Conservation (phyloP, 1,140 invertebrate genomes). For the Nixonia krombeini region DNA sequence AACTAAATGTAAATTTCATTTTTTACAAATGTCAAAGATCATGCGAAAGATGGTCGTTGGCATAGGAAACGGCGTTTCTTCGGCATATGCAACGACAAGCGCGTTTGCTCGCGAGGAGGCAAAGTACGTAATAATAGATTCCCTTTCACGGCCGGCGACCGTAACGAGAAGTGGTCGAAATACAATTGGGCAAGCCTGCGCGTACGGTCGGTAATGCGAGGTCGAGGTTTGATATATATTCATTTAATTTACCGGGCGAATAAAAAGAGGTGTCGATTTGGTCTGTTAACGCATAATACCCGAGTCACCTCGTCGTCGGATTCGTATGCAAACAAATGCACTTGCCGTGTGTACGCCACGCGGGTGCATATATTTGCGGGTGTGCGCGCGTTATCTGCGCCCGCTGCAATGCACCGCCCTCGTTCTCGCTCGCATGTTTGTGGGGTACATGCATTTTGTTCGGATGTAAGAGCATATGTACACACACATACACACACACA, state of each 20-base stretch:
- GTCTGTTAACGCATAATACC: slow-evolving; percentile 49
- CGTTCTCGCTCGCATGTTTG: background rate
- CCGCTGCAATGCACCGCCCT: slow-evolving; percentile 13
- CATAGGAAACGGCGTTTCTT: too few species aligned
- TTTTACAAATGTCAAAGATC: too few species aligned
- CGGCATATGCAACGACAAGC: too few species aligned
- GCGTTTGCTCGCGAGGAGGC: too few species aligned
- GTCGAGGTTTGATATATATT: slow-evolving; percentile 1
- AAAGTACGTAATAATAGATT: too few species aligned
- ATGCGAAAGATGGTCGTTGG: too few species aligned
- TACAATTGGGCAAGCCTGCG: too few species aligned
- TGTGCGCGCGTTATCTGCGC: slow-evolving; percentile 25
- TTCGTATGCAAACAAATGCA: slow-evolving; percentile 44
- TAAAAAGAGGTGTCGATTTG: slow-evolving; percentile 46
- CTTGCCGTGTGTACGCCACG: slow-evolving; percentile 27
- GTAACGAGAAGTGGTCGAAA: too few species aligned
- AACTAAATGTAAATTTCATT: too few species aligned
- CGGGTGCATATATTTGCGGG: slow-evolving; percentile 32
- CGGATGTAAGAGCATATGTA: slow-evolving; percentile 22
- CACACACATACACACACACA: too few species aligned
- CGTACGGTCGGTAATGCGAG: too few species aligned
- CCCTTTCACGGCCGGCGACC: too few species aligned
- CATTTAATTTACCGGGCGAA: slow-evolving; percentile 12
- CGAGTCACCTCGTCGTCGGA: slow-evolving; percentile 18
- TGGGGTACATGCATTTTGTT: slow-evolving; percentile 24